A percentile compares a stretch with the other conserved stretches of the same genome.
These are phyloP conservation scores for Aspidiotus destructor DNA, from an alignment of 2,888 invertebrate genomes.

Conservation along the genomic window DNA sequence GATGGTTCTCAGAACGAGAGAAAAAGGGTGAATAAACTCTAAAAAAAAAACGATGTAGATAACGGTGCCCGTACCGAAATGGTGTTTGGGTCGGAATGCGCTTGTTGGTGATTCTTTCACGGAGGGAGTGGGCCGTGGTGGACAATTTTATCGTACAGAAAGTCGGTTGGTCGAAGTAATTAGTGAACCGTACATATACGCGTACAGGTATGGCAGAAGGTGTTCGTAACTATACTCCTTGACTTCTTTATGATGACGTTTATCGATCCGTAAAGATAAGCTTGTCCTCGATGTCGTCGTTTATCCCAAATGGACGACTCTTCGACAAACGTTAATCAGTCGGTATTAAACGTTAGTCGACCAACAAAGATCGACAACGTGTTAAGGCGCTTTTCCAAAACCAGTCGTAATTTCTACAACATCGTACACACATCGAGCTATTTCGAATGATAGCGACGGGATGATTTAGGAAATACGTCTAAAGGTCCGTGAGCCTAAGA, in stretches of 20 bases:
- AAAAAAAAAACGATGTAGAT: slow-evolving; percentile 9
- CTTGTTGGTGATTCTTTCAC: not conserved
- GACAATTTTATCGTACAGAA: not conserved
- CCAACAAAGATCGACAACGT: not conserved
- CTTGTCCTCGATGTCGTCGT: not conserved
- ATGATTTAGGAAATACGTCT: too few relatives aligned
- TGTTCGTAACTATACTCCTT: not conserved
- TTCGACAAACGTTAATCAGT: slow-evolving; percentile 1
- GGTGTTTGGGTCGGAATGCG: slow-evolving; percentile 1
- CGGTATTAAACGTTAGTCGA: not conserved
- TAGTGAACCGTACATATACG: not conserved
- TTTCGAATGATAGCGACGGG: too few relatives aligned
- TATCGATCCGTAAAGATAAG: slow-evolving; percentile 2
- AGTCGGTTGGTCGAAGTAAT: not conserved
- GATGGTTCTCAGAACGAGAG: not conserved
- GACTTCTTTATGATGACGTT: slow-evolving; percentile 4
- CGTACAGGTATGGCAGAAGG: slow-evolving; percentile 1
- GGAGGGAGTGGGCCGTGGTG: not conserved
- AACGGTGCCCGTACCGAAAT: slow-evolving; percentile 1
- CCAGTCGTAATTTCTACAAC: too few relatives aligned
- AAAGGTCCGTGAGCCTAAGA: too few relatives aligned
- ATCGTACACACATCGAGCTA: too few relatives aligned
- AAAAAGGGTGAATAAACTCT: slow-evolving; percentile 10
- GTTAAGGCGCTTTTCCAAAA: not conserved
- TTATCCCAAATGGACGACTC: not conserved